Percentiles rank a stretch among this genome's conserved stretches.
These are phyloP conservation scores for Takifugu rubripes DNA, from an alignment of 2,797 vertebrate genomes.

Conservation along the genomic window DNA sequence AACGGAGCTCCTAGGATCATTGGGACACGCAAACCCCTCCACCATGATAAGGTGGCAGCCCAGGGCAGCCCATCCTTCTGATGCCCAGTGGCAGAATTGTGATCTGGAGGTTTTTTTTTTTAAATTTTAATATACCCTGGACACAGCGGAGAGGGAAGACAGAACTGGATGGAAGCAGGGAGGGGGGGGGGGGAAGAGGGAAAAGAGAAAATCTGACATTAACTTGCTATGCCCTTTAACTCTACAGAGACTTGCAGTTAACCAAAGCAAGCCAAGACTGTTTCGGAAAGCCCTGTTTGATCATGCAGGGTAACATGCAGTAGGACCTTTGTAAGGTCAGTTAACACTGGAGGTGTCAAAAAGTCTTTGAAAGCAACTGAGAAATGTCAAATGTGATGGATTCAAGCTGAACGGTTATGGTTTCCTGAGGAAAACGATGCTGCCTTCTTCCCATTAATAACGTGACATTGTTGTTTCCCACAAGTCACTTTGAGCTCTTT, in stretches of 20 bases:
- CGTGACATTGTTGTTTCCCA: too few species aligned
- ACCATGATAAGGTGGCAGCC: too few species aligned
- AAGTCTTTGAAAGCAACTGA: constrained; percentile 6
- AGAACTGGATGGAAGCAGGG: neutral
- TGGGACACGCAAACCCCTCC: too few species aligned
- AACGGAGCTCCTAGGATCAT: too few species aligned
- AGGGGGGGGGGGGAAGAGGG: neutral
- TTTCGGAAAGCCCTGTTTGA: constrained; percentile 8
- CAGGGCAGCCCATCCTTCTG: too few species aligned
- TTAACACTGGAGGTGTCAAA: constrained; percentile 9
- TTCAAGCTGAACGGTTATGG: too few species aligned
- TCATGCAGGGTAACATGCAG: constrained; percentile 11
- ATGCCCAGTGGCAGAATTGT: too few species aligned
- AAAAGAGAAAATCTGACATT: constrained; percentile 9
- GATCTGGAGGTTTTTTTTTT: too few species aligned
- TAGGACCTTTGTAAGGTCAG: constrained; percentile 3
- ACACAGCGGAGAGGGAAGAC: constrained; percentile 2
- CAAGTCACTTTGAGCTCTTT: too few species aligned
- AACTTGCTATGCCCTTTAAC: constrained; percentile 19
- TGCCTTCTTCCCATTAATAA: too few species aligned
- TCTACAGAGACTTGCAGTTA: constrained; percentile 3
- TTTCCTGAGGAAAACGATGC: too few species aligned
- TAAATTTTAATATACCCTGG: neutral
- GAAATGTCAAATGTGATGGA: constrained; percentile 1
- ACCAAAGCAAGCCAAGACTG: constrained; percentile 11